Percentiles rank a stretch among this genome's conserved stretches.
Conservation (phyloP, 2,888 invertebrate genomes). For the Melieria picta region DNA sequence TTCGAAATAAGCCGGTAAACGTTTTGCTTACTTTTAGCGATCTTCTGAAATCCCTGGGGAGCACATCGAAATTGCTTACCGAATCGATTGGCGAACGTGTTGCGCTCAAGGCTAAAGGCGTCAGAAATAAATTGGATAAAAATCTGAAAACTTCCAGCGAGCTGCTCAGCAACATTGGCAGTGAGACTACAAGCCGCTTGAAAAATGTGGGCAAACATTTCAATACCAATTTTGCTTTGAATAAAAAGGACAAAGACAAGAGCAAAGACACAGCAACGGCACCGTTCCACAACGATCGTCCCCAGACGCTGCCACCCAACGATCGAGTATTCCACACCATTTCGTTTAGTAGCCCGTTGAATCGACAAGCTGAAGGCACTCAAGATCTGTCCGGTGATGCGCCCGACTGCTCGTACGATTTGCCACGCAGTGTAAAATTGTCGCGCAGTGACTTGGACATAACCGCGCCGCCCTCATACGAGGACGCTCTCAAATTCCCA, state of each 20-base stretch:
- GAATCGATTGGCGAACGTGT: slow-evolving; percentile 65
- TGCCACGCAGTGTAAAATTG: slow-evolving; percentile 54
- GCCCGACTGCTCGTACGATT: slow-evolving; percentile 58
- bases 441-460: slow-evolving; percentile 42
- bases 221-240: slow-evolving; percentile 57
- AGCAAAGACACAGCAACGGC: slow-evolving; percentile 39
- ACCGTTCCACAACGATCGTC: slow-evolving; percentile 55
- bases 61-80: slow-evolving; percentile 62
- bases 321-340: slow-evolving; percentile 64
- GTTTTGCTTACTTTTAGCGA: slow-evolving; percentile 52
- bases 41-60: slow-evolving; percentile 62
- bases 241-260: slow-evolving; percentile 43
- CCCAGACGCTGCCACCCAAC: slow-evolving; percentile 62
- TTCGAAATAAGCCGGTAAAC: neutral
- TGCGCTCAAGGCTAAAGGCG: slow-evolving; percentile 61
- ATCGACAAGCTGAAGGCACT: slow-evolving; percentile 55
- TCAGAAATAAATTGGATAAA: slow-evolving; percentile 62
- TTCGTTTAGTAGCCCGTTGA: slow-evolving; percentile 62
- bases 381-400: slow-evolving; percentile 48
- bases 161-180: slow-evolving; percentile 55
- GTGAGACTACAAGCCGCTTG: slow-evolving; percentile 58
- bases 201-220: slow-evolving; percentile 58
- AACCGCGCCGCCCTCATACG: slow-evolving; percentile 58
- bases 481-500: slow-evolving; percentile 51
- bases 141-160: slow-evolving; percentile 63